Base-by-base conservation (phyloP, 1,140 invertebrate genomes). In the Lanistes nyassanus region DNA sequence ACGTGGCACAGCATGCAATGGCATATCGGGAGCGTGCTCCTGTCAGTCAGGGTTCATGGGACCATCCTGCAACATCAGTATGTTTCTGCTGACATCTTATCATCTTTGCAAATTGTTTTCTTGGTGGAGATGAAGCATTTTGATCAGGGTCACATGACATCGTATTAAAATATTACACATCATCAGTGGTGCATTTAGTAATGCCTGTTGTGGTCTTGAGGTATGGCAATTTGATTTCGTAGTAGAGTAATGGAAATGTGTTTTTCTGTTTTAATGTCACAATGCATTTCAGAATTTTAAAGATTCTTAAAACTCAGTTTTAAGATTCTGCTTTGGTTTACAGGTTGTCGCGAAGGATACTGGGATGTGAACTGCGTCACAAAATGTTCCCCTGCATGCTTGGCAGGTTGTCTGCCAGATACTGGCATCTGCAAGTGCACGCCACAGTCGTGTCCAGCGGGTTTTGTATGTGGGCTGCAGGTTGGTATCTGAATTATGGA, bases 11-110 rank as follows among this genome's bases (percentile, higher is more conserved):
- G 37, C 74, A 47, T 91, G 90, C 80, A 84, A 90, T 88, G 92
- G 93, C 7, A 90, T 91, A 39, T 93, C 91, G 36, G 96, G 96
- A 6, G 88, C 92, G 76, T 97, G 96, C 86, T 90, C 91, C 65
- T 97, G 96, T 86, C 91, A 92, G 21, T 79, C 92, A 42, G 96
- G 96, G 62, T 96, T 94, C 93, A 94, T 91, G 72, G 94, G 90
- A 51, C 74, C 76, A 3, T 58, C 79, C 39, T 98, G 96, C 88
- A 92, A 93, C 78, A 91, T 94, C 42, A 73, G 82, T 83, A 77
- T 71, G 90, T 73, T 96, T 31, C 62, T 13, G 34, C 53, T 39
- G 7, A 11, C 67, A 11, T 31, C 19, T 51, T 11, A 2, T 26
- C 21, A 29, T 11, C 19, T 9, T 47, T 47, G 5, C 0, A n/a